phyloP scores from a whole-genome alignment of 2,888 invertebrate species.

The Elaeidobius kamerunicus region DNA sequence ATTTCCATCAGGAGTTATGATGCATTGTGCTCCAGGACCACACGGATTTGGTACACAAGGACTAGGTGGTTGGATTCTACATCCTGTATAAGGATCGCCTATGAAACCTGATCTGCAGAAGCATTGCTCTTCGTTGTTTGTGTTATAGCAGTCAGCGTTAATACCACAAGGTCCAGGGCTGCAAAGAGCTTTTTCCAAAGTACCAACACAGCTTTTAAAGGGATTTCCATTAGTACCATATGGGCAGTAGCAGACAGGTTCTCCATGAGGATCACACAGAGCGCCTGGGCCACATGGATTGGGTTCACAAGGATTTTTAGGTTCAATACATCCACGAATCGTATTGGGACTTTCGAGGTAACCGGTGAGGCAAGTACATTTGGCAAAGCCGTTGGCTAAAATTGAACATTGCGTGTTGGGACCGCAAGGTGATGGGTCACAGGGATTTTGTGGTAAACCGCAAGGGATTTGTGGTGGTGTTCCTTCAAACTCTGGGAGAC shows the following conservation, averaged over 20 bases:
- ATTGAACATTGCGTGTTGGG: slow-evolving; percentile 83
- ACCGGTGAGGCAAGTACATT: slow-evolving; percentile 82
- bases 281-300: slow-evolving; percentile 78
- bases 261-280: slow-evolving; percentile 72
- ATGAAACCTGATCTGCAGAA: slow-evolving; percentile 72
- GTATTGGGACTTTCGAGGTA: slow-evolving; percentile 86
- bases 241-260: slow-evolving; percentile 85
- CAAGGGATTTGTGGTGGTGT: slow-evolving; percentile 74
- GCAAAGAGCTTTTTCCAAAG: slow-evolving; percentile 62
- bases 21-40: slow-evolving; percentile 73
- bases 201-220: slow-evolving; percentile 68
- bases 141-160: slow-evolving; percentile 81
- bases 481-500: slow-evolving; percentile 82
- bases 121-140: slow-evolving; percentile 79
- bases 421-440: slow-evolving; percentile 83
- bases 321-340: slow-evolving; percentile 77
- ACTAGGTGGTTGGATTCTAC: slow-evolving; percentile 63
- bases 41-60: slow-evolving; percentile 80
- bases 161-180: slow-evolving; percentile 79
- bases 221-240: slow-evolving; percentile 79
- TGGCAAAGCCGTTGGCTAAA: slow-evolving; percentile 75
- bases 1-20: slow-evolving; percentile 64
- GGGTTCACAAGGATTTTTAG: slow-evolving; percentile 77
- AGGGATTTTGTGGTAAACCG: slow-evolving; percentile 71
- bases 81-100: slow-evolving; percentile 80